Conservation (phyloP, 2,888 invertebrate species). For the Meta bourneti region DNA sequence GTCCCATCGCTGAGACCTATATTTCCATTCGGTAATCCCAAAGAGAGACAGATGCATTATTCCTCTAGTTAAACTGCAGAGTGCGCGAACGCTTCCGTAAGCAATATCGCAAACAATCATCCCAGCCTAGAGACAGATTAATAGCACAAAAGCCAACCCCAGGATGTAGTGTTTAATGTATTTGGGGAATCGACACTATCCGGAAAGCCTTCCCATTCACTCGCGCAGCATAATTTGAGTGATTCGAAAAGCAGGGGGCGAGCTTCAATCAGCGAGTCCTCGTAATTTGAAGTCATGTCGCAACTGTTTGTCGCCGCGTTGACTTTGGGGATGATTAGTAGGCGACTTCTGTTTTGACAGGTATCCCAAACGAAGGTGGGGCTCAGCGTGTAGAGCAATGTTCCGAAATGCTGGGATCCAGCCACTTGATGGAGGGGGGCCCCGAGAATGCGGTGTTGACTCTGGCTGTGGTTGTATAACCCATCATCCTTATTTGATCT, state of each 20-base stretch:
- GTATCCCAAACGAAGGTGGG: neutral
- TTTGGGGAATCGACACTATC: neutral
- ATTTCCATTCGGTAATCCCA: slow-evolving; percentile 1
- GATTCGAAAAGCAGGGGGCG: neutral
- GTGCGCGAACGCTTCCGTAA: slow-evolving; percentile 2
- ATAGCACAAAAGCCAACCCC: slow-evolving; percentile 4
- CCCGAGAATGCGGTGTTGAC: too few relatives aligned
- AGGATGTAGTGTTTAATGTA: slow-evolving; percentile 5
- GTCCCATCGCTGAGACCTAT: too few relatives aligned
- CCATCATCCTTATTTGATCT: neutral
- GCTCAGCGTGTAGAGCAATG: neutral
- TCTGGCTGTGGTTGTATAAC: too few relatives aligned
- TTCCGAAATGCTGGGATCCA: neutral
- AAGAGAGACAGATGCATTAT: slow-evolving; percentile 1
- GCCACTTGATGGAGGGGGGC: too few relatives aligned
- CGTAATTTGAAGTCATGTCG: slow-evolving; percentile 9
- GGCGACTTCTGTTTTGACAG: neutral
- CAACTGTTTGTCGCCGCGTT: slow-evolving; percentile 11
- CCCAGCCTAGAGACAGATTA: slow-evolving; percentile 23
- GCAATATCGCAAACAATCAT: slow-evolving; percentile 29
- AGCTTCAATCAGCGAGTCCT: neutral
- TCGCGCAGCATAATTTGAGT: neutral
- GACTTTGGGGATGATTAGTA: neutral
- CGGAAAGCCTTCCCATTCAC: neutral
- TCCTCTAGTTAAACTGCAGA: slow-evolving; percentile 2